A percentile compares a stretch with the other conserved stretches of the same genome.
These are phyloP conservation scores for Menidia beryllina DNA, from an alignment of 2,113 vertebrate species.

Conservation along the genomic window DNA sequence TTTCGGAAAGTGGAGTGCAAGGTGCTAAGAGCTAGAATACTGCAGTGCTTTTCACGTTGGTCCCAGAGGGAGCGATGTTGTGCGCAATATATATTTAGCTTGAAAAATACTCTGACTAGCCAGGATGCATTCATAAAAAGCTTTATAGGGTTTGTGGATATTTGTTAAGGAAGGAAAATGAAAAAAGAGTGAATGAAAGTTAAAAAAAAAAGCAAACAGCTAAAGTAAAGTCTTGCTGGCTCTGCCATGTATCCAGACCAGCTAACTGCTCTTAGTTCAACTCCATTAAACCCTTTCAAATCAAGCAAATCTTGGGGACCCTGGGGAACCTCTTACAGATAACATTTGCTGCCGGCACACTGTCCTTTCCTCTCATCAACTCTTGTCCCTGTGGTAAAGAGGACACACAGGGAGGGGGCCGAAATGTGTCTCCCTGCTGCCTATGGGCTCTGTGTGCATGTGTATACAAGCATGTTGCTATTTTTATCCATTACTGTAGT, in stretches of 20 bases:
- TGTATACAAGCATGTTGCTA: constrained; percentile 17
- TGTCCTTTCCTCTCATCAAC: constrained; percentile 36
- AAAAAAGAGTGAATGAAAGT: too few relatives aligned
- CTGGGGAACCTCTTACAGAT: constrained; percentile 48
- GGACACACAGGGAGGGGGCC: constrained; percentile 32
- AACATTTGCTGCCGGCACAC: constrained; percentile 19
- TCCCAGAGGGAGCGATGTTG: constrained; percentile 12
- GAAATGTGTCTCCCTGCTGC: constrained; percentile 25
- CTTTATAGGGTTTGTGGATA: neutral
- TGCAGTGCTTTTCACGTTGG: constrained; percentile 10
- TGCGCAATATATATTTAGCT: neutral
- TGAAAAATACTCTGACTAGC: neutral
- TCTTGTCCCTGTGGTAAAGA: constrained; percentile 42
- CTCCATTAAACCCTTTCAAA: constrained; percentile 70
- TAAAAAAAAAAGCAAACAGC: neutral
- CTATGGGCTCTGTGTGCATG: constrained; percentile 12
- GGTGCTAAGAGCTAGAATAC: constrained; percentile 41
- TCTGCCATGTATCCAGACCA: constrained; percentile 27
- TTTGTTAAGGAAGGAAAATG: neutral
- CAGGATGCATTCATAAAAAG: neutral
- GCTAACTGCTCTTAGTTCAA: constrained; percentile 64
- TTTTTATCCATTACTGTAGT: constrained; percentile 36
- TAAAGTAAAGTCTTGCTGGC: constrained; percentile 1
- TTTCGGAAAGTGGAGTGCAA: constrained; percentile 4
- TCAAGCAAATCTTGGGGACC: constrained; percentile 34